Evolutionary conservation across 1,140 invertebrate genomes (phyloP), one percentile per base, ranked within the genome.

Genomic region (Ladona fulva): DNA sequence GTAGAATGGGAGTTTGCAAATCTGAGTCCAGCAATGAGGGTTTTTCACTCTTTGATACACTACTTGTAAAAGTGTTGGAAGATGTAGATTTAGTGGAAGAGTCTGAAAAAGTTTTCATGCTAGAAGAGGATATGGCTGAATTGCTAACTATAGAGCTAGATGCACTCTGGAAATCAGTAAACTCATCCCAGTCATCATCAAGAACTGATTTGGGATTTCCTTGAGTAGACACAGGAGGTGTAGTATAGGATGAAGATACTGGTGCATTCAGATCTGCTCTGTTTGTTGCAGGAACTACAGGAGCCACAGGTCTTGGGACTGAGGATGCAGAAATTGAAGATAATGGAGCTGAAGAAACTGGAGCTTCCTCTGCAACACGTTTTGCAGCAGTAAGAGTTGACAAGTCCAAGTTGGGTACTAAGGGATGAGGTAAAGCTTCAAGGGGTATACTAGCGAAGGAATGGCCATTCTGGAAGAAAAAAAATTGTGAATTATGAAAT

Each of bases 81-180:
- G 42, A 76, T n/a, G 77, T 1, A 16, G 24, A 19, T 77, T 44
- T n/a, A n/a, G 1, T 29, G 22, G 24, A 5, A 29, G 44, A 25
- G 8, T 25, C 77, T 12, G 8, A 8, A 11, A 76, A 22, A 37
- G 29, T 37, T 37, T 37, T 1, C 29, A 37, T 37, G 29, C 29
- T 37, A 37, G 29, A 37, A 37, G 29, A 5, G 8, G 29, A 37
- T 37, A 37, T 37, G 29, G 29, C 29, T 37, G 29, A 37, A 37
- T 37, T 37, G 8, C 8, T 37, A 5, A 5, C 29, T 37, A 8
- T 37, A 37, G 29, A 37, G 29, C 83, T 77, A 6, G 85, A 83
- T 52, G 88, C 88, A 79, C 88, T 89, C 80, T 89, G 88, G 80
- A 90, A 90, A 76, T 90, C 89, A 14, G 87, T 87, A 82, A 89